Base-by-base conservation (phyloP, 2,888 invertebrate genomes). In the Papilio elwesi region DNA sequence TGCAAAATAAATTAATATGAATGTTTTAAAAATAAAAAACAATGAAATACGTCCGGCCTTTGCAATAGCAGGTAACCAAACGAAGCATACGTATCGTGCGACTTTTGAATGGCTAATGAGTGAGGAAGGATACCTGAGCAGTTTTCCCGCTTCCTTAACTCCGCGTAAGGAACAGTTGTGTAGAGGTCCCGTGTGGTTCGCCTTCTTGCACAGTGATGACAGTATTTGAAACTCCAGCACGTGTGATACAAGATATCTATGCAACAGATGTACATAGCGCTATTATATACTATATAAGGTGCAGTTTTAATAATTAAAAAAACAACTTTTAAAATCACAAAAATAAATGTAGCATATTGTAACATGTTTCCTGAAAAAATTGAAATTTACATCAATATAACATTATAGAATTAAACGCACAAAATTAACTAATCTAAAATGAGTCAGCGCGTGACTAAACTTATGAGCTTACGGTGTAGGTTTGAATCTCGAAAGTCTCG, bases 161-260 rank as follows among this genome's bases (percentile, higher is more conserved):
- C 94, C 90, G 79, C 96, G 96, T 83, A 97, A 95, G 78, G 97
- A 96, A 83, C 97, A 97, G 78, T 95, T 92, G 79, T 97, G 95
- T 7, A 97, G 88, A 68, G 96, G 95, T 78, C 95, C 95, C 0
- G 90, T 88, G 79, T 97, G 94, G 53, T 95, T 96, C 7, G 96
- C 96, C 75, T 89, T 94, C 73, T 92, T 94, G 81, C 97, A 97
- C 55, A 97, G 87, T 1, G 96, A 94, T 79, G 95, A 91, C 78
- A 97, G 95, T 78, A 97, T 96, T 91, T 97, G 97, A 85, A 97
- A 97, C 87, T 97, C 96, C 48, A 97, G 86, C 15, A 97, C 95
- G 80, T 95, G 95, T 12, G 96, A 96, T 74, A 97, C 94, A 79
- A 95, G 90, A 79, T 95, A 95, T 74, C 95, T 95, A 57, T 13